Base-by-base conservation (phyloP, 1,140 invertebrate species). In the Drosophila melanogaster region DNA sequence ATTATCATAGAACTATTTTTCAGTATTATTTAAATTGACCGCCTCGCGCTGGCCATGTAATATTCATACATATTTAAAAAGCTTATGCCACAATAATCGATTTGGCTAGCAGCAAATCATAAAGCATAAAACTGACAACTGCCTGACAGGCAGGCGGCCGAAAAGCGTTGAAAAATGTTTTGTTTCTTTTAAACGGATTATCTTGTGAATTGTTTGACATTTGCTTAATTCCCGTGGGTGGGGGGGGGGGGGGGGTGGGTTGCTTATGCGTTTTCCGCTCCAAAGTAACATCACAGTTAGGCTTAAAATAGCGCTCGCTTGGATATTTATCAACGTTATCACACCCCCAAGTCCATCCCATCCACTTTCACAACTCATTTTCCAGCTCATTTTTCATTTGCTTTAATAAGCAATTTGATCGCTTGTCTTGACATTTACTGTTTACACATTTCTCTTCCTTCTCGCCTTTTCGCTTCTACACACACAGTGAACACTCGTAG, bases 401-500 rank as follows among this genome's bases (percentile, higher is more conserved):
- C 53, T 51, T 59, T 66, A 55, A 57, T 59, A 66, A 79, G 55
- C 67, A 74, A 79, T 79, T 79, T 79, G 76, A 79, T 79, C 76
- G 56, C 44, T 49, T 59, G 55, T 67, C 55, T 73, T 72, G 55
- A 60, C 65, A 72, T 72, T 70, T 50, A 65, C 51, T 46, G 40
- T 66, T 66, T 43, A 57, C 54, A 37, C 26, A 55, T 51, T 49
- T 41, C 60, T 58, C 10, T 33, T 30, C 15, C 14, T 38, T 14
- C 37, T 14, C 35, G 8, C 3, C 35, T 11, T 11, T 11, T 24
- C 56, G 12, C 35, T 11, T 8, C 3, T 24, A 51, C 15, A 30
- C 47, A 50, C 40, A 66, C 64, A 64, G 40, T 51, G 64, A 51
- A 44, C 49, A 44, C 53, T 47, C 33, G 22, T 33, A 33, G 33